Evolutionary conservation across 2,797 vertebrate species (phyloP).

Genomic region (Oceanodroma leucorhoa): DNA sequence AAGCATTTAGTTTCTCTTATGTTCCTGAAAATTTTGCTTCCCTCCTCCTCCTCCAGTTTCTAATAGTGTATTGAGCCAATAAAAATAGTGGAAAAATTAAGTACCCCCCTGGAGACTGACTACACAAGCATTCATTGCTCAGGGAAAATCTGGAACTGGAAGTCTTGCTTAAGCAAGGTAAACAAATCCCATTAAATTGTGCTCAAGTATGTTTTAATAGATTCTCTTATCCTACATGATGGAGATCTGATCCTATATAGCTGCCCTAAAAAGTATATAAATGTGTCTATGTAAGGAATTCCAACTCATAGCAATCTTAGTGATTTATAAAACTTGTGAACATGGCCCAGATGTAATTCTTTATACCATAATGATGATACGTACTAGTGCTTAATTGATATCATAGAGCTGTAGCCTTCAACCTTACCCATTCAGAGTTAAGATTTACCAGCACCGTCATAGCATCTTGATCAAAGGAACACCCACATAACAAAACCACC

Average conservation of each 20-base stretch:
- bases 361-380: background rate
- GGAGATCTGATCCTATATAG: background rate
- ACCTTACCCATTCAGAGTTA: background rate
- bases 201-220: background rate
- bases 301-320: background rate
- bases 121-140: background rate
- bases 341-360: background rate
- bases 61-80: background rate
- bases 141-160: background rate
- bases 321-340: background rate
- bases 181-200: background rate
- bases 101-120: background rate
- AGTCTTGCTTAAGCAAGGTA: background rate
- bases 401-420: background rate
- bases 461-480: background rate
- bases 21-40: background rate
- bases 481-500: fast-evolving
- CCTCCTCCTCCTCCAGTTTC: background rate
- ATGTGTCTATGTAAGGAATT: background rate
- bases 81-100: background rate
- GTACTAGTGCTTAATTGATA: background rate
- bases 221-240: background rate
- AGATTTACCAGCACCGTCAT: background rate
- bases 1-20: background rate
- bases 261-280: background rate